phyloP scores from a whole-genome alignment of 2,113 vertebrate species.

The Haplochromis vanheusdeni region DNA sequence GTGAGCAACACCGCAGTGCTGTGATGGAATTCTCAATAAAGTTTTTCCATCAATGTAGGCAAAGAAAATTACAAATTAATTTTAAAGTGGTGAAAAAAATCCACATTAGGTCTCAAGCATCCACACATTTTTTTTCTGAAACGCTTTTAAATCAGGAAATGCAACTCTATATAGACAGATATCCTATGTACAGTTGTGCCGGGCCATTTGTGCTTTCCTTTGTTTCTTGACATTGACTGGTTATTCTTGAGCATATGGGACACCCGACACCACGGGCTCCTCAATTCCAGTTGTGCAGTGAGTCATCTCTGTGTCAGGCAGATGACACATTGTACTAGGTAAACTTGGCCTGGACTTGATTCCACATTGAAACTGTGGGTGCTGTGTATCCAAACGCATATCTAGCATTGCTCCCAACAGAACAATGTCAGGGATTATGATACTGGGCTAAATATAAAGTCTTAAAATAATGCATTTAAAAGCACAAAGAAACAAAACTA shows the following conservation, averaged over 20 bases:
- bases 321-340: conserved; percentile 35
- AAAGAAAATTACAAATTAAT: not conserved
- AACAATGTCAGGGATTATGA: conserved; percentile 62
- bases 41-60: not conserved
- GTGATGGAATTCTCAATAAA: not conserved
- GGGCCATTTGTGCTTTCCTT: conserved; percentile 38
- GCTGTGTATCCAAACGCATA: conserved; percentile 10
- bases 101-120: not conserved
- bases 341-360: conserved; percentile 52
- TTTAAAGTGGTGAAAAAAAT: not conserved
- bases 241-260: conserved; percentile 56
- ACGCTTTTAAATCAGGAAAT: not conserved
- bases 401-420: conserved; percentile 44
- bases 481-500: too few relatives aligned
- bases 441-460: conserved; percentile 54
- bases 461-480: conserved; percentile 8
- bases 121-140: not conserved
- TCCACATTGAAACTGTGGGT: not conserved
- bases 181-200: conserved; percentile 26
- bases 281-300: conserved; percentile 62
- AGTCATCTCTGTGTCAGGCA: conserved; percentile 58
- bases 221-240: conserved; percentile 69
- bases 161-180: conserved; percentile 16
- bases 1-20: not conserved
- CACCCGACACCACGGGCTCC: conserved; percentile 51